Percentiles rank a stretch among this genome's conserved stretches.
These are phyloP conservation scores for Eospalax fontanierii DNA, from an alignment of 2,797 vertebrate species.

Conservation along the genomic window DNA sequence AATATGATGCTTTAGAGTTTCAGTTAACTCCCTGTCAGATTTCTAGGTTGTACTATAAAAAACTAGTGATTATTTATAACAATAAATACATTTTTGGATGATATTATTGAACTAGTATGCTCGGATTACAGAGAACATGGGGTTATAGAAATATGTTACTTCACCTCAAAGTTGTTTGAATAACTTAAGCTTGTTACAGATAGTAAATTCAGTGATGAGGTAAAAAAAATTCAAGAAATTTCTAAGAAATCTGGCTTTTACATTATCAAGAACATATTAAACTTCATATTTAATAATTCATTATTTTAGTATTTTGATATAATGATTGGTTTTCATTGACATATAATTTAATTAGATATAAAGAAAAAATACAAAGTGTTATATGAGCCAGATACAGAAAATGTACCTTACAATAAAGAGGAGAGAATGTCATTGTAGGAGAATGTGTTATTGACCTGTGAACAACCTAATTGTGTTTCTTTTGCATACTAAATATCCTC, in stretches of 20 bases:
- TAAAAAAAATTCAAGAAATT: not conserved
- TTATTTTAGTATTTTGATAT: not conserved
- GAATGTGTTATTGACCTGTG: not conserved
- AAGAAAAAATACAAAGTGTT: too few species aligned
- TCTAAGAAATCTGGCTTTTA: not conserved
- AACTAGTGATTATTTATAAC: not conserved
- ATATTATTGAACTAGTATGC: not conserved
- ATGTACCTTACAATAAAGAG: not conserved
- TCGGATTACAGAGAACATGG: not conserved
- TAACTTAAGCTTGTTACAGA: not conserved
- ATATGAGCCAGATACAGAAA: not conserved
- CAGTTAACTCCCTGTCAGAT: constrained; percentile 13
- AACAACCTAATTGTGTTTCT: too few species aligned
- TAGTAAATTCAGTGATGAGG: not conserved
- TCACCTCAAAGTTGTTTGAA: not conserved
- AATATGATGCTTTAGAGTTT: not conserved
- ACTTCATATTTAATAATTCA: not conserved
- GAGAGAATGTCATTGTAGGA: not conserved
- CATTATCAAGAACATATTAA: not conserved
- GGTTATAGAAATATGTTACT: not conserved
- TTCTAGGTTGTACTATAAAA: not conserved
- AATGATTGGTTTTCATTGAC: too few species aligned
- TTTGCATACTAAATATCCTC: too few species aligned
- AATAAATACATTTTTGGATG: not conserved
- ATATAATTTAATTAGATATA: too few species aligned